Conservation (phyloP, 2,888 invertebrate species). For the Eudasyphora cyanicolor region DNA sequence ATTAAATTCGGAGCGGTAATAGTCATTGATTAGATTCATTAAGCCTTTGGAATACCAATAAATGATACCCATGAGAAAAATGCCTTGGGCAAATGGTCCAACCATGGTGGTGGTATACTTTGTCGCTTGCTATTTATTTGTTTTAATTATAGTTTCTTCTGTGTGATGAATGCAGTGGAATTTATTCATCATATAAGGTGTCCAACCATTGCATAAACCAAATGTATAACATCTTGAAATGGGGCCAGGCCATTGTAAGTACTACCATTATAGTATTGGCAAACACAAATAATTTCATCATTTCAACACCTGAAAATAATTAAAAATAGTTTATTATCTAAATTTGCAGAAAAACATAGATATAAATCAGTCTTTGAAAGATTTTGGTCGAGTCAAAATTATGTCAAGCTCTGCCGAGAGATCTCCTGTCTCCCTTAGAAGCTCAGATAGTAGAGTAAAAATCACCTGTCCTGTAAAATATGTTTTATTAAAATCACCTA, state of each 20-base stretch:
- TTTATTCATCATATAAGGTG: conserved; percentile 61
- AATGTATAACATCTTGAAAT: conserved; percentile 83
- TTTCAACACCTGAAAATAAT: conserved; percentile 84
- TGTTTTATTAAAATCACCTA: too few relatives aligned
- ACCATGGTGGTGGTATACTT: conserved; percentile 81
- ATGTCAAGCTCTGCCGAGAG: too few relatives aligned
- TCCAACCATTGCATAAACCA: conserved; percentile 81
- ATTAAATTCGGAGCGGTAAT: conserved; percentile 87
- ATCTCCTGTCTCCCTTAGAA: too few relatives aligned
- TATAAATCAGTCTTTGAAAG: too few relatives aligned
- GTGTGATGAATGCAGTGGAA: neutral
- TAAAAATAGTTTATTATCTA: too few relatives aligned
- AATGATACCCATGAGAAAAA: conserved; percentile 85
- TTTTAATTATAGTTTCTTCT: conserved; percentile 43
- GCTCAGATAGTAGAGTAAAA: too few relatives aligned
- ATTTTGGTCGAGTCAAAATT: too few relatives aligned
- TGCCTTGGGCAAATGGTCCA: conserved; percentile 83
- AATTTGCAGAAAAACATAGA: too few relatives aligned
- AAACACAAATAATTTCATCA: conserved; percentile 90
- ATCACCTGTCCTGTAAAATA: too few relatives aligned
- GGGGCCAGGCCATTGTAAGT: conserved; percentile 87
- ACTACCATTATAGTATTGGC: conserved; percentile 88
- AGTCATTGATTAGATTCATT: conserved; percentile 87
- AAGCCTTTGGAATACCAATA: conserved; percentile 87
- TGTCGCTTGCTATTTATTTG: neutral